Base-by-base conservation (phyloP, 1,140 invertebrate species). In the Drosophila oshimai region DNA sequence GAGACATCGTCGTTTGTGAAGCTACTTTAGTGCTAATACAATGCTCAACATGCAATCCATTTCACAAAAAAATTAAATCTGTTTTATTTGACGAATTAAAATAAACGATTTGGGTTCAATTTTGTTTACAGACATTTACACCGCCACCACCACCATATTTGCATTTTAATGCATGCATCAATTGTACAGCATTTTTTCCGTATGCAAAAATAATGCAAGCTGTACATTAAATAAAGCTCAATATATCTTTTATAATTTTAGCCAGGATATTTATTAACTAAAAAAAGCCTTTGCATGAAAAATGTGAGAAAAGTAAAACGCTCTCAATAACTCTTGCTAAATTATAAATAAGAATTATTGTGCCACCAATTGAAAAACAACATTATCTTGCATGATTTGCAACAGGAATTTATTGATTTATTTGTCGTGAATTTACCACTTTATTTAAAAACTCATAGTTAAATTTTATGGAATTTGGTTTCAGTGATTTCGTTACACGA, bases 361-460 rank as follows among this genome's bases (percentile, higher is more conserved):
- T 53, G 39, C 22, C 50, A 39, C 28, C 28, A 54, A 41, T 61
- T 39, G 51, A 33, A 42, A 42, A 57, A 42, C 51, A 57, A 41
- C 20, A 39, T 55, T 26, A 33, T 61, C 44, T 62, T 28, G 3
- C 3, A 2, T 39, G 10, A n/a, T n/a, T 18, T 22, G 47, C 26
- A 6, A 50, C 4, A 20, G 18, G 2, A 20, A 7, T 13, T 41
- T 41, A 41, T 22, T 22, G n/a, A 41, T 41, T 12, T 41, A 41
- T 41, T 41, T 41, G 18, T 12, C 18, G 15, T 41, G 18, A 12
- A 22, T 12, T 20, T 22, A n/a, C 10, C n/a, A 12, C 10, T 24
- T 26, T 26, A 26, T 39, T 39, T 18, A 39, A 13, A 7, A 44
- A 6, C 22, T 41, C n/a, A 0, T 6, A 22, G n/a, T 22, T 1